Evolutionary conservation across 2,797 vertebrate species (phyloP).

Genomic region (Mus spretus): DNA sequence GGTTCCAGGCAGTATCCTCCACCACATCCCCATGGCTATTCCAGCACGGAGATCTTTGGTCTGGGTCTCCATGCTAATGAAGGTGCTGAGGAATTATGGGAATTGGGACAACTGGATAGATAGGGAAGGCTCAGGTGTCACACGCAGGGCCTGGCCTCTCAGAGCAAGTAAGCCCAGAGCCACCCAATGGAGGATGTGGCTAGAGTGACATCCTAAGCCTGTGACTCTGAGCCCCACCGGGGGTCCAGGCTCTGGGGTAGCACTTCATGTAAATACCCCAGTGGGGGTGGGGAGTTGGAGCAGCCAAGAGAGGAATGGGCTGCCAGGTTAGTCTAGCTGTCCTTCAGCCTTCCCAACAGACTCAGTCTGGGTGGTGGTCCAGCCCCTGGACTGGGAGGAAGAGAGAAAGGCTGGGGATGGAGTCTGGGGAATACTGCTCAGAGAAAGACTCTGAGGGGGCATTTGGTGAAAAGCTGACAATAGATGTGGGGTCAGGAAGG

Average conservation of each 20-base stretch:
- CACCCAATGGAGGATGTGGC: not conserved
- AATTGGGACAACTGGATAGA: not conserved
- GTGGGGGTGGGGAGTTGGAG: not conserved
- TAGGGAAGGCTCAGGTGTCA: not conserved
- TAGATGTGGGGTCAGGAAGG: not conserved
- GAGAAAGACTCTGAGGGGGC: not conserved
- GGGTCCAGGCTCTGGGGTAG: not conserved
- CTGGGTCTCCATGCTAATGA: not conserved
- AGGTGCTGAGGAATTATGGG: not conserved
- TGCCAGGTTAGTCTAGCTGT: too few relatives aligned
- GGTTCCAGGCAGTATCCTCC: not conserved
- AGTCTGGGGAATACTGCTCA: not conserved
- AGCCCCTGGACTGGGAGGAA: not conserved
- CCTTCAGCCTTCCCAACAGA: not conserved
- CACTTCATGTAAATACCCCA: not conserved
- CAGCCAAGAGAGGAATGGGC: not conserved
- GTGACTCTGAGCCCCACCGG: not conserved
- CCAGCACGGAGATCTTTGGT: not conserved
- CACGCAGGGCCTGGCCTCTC: not conserved
- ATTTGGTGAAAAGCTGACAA: not conserved
- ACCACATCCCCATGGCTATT: rapidly evolving
- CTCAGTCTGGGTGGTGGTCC: not conserved
- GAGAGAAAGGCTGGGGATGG: not conserved
- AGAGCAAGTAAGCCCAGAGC: not conserved
- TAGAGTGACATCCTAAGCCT: not conserved